Base-by-base conservation (phyloP, 2,797 vertebrate genomes). In the Sebastes kiyomatsui region DNA sequence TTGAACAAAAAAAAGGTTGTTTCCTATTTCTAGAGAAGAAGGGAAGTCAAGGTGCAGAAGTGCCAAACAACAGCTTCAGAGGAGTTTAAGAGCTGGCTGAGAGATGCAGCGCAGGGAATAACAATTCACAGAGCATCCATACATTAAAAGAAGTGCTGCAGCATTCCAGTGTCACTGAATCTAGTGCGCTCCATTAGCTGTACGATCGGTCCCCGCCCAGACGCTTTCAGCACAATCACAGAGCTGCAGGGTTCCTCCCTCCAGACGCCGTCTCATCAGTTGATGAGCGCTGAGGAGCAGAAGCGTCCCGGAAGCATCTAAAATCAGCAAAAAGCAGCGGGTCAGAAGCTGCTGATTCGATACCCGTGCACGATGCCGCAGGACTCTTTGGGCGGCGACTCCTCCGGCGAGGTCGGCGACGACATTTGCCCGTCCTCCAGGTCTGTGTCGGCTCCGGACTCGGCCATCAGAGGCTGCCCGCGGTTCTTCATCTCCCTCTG, bases 401-500 rank as follows among this genome's bases (percentile, higher is more conserved):
- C 84, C 5, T 82, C 80, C 0, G 79, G 85, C 1, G 90, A 90
- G 13, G 46, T 79, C 0, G 71, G 76, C 1, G 82, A 79, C 0
- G 84, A 82, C 52, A 30, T 74, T 1, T 58, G 82, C 25, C 82
- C 88, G 1, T 93, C 92, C 77, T 94, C 93, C 14, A 60, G 13
- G 81, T 93, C 90, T 0, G 87, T 92, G 42, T 91, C 91, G 0
- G 54, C 79, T 49, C 87, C 88, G 1, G 95, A 95, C 62, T 97
- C 97, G 0, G 86, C 81, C 87, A 98, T 97, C 68, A 98, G 94
- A 0, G 97, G 97, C 91, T 96, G 97, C 10, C 92, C 87, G 0
- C 91, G 91, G 64, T 25, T 90, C 90, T 96, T 97, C 90, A 97
- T 90, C 92, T 98, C 96, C 64, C 96, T 95, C 87, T 99, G 98